A percentile compares a stretch with the other conserved stretches of the same genome.
Conservation (phyloP, 2,888 invertebrate species). For the Cosmopolites sordidus region DNA sequence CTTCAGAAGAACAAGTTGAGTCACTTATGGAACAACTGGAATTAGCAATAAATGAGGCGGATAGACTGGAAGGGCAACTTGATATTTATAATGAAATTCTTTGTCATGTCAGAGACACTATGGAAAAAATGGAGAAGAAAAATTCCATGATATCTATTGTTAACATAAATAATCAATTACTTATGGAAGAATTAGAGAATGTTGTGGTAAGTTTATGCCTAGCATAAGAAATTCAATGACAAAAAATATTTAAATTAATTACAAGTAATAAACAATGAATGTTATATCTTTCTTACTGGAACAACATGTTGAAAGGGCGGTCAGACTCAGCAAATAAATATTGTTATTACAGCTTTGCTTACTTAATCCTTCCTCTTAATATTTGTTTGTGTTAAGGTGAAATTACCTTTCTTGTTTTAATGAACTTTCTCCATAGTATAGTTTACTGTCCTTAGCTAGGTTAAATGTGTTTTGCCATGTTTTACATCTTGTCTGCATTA, state of each 20-base stretch:
- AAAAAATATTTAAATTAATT: background rate
- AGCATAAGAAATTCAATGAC: background rate
- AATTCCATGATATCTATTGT: conserved; percentile 82
- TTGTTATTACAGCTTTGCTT: no score
- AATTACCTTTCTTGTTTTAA: no score
- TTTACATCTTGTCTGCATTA: no score
- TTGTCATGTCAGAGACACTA: conserved; percentile 79
- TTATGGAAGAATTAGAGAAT: conserved; percentile 73
- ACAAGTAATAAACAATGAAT: no score
- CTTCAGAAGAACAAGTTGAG: conserved; percentile 79
- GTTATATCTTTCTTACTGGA: no score
- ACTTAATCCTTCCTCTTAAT: no score
- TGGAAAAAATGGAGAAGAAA: conserved; percentile 88
- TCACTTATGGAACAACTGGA: conserved; percentile 75
- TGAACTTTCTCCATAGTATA: no score
- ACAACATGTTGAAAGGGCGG: no score
- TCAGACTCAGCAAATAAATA: no score
- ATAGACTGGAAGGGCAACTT: conserved; percentile 66
- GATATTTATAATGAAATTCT: conserved; percentile 77
- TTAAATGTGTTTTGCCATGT: no score
- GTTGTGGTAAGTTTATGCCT: conserved; percentile 59
- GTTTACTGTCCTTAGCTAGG: no score
- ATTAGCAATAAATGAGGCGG: conserved; percentile 70
- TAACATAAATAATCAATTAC: conserved; percentile 76
- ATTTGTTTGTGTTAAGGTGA: no score